Base-by-base conservation (phyloP, 2,888 invertebrate species). In the Sesia bembeciformis region DNA sequence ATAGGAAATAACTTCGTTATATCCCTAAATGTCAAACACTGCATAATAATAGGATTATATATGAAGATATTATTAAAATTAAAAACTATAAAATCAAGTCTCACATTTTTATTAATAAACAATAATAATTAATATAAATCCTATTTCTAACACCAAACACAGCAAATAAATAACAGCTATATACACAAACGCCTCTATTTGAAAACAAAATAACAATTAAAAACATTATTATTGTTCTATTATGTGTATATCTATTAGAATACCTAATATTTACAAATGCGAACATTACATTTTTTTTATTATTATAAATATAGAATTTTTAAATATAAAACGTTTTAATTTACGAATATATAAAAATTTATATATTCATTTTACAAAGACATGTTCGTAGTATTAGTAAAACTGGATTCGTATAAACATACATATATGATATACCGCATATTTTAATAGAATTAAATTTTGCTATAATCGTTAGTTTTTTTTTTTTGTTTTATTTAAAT, bases 101-200 rank as follows among this genome's bases (percentile, higher is more conserved):
- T 77, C 78, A 78, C 65, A 70, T 68, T 70, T 65, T 67, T 56
- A 58, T 59, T 55, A 58, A 23, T 59, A 38, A 8, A 38, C 40
- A 42, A 42, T 42, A 23, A 52, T 49, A 23, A 4, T 40, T 23
- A 23, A 1, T 23, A 23, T 2, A 23, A 23, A 23, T 23, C 23
- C 23, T 23, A 23, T 23, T 23, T 23, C 79, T 84, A 85, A 87
- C 86, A 87, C 67, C 86, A 83, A 87, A 87, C 84, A 84, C 77
- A 55, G 84, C 86, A 87, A 86, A 77, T 63, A 52, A 85, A 78
- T 57, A 58, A 64, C 62, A 79, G 80, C 81, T 39, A 64, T 79
- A 72, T 82, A 84, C 83, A 84, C 72, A 68, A 69, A 78, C 67
- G 84, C 83, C 49, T 67, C 54, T 62, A 23, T 23, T 23, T 23